Conservation (phyloP, 2,113 vertebrate species). For the Eupsittula cactorum region DNA sequence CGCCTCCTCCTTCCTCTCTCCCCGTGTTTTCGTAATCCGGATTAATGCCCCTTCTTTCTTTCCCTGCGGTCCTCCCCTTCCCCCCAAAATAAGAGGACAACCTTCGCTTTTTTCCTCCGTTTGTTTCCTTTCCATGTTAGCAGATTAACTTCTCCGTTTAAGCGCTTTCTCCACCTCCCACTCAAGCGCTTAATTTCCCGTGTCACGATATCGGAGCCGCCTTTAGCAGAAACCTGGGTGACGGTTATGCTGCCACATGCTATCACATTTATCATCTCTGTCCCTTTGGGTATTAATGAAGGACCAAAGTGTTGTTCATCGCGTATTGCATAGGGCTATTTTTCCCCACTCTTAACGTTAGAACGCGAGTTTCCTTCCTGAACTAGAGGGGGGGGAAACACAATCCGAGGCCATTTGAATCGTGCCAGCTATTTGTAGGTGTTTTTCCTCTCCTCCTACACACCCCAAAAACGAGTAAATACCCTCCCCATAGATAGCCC, state of each 20-base stretch:
- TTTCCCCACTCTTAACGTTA: neutral
- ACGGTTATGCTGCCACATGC: conserved; percentile 48
- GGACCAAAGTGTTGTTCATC: conserved; percentile 22
- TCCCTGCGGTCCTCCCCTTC: neutral
- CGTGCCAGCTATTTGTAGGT: conserved; percentile 59
- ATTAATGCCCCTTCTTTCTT: conserved; percentile 22
- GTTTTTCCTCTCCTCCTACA: conserved; percentile 52
- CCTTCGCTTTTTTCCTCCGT: neutral
- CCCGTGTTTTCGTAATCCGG: no score
- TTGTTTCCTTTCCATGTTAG: conserved; percentile 31
- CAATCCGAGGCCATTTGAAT: conserved; percentile 23
- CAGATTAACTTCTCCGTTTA: conserved; percentile 48
- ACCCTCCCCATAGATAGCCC: conserved; percentile 32
- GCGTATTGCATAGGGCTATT: neutral
- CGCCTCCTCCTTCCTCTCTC: no score
- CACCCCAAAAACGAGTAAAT: conserved; percentile 53
- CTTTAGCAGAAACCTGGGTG: conserved; percentile 47
- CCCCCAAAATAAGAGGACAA: neutral
- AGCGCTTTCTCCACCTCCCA: conserved; percentile 12
- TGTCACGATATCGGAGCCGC: conserved; percentile 51
- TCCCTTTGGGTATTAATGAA: conserved; percentile 34
- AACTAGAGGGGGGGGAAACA: neutral
- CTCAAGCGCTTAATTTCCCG: conserved; percentile 36
- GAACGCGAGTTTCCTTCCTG: conserved; percentile 43
- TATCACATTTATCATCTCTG: conserved; percentile 42